Conservation (phyloP, 2,797 vertebrate species). For the Sardinella longiceps region DNA sequence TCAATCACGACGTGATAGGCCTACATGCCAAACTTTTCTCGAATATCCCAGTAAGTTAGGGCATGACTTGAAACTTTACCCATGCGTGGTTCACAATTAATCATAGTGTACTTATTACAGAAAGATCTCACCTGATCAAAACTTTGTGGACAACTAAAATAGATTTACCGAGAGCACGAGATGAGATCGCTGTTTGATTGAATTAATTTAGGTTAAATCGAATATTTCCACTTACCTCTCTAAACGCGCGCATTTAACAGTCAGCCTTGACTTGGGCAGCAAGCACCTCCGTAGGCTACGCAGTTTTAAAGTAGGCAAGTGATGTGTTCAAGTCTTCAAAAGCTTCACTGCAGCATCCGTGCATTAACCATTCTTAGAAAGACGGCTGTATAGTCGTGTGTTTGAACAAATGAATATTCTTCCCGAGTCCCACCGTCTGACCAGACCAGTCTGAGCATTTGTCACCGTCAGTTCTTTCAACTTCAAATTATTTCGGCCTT, state of each 20-base stretch:
- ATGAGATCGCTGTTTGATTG: background rate
- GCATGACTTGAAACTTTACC: background rate
- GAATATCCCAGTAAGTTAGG: background rate
- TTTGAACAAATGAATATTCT: slow-evolving; percentile 35
- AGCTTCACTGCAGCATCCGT: background rate
- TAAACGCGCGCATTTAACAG: background rate
- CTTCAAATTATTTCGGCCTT: slow-evolving; percentile 29
- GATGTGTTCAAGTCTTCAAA: background rate
- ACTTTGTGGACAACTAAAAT: background rate
- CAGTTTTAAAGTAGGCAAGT: background rate
- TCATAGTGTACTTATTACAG: no score
- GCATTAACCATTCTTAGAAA: background rate
- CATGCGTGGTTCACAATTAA: background rate
- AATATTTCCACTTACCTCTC: background rate
- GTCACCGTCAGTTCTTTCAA: slow-evolving; percentile 41
- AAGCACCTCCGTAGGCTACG: background rate
- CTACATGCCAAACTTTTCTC: no score
- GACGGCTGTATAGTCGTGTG: background rate
- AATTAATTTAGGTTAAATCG: background rate
- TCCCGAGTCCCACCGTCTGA: slow-evolving; percentile 31
- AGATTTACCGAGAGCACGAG: background rate
- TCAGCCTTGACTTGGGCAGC: no score
- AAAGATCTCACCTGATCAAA: background rate
- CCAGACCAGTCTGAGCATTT: slow-evolving; percentile 32
- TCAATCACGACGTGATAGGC: no score